Conservation (phyloP, 2,113 vertebrate species). For the Trichomycterus rosablanca region DNA sequence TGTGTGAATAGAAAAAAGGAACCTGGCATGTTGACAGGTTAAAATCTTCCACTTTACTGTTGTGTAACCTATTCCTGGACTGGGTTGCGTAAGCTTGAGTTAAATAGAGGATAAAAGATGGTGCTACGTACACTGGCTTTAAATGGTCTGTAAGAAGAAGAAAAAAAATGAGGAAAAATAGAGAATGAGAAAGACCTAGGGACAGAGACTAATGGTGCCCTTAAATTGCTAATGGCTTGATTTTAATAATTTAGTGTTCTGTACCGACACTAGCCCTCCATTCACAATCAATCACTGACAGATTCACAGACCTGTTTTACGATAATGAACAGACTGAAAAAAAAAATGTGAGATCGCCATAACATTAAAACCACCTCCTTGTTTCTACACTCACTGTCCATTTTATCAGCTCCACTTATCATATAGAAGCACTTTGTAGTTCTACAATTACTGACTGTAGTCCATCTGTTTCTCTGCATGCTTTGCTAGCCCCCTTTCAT, state of each 20-base stretch:
- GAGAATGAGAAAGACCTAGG: neutral
- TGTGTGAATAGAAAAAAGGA: too few species aligned
- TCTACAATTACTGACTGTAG: too few species aligned
- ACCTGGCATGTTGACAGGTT: neutral
- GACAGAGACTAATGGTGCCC: neutral
- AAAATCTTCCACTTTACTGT: conserved; percentile 12
- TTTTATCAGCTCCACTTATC: too few species aligned
- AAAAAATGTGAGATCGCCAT: neutral
- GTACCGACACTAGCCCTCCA: conserved; percentile 45
- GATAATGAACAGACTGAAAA: conserved; percentile 21
- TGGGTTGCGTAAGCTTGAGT: neutral
- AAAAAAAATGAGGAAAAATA: conserved; percentile 1
- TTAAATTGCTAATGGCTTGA: conserved; percentile 37
- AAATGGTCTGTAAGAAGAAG: neutral
- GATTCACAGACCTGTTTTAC: conserved; percentile 18
- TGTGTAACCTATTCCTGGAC: too few species aligned
- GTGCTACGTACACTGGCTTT: too few species aligned
- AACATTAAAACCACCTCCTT: too few species aligned
- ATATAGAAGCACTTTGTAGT: too few species aligned
- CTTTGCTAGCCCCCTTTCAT: too few species aligned
- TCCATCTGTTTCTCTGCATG: too few species aligned
- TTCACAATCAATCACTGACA: conserved; percentile 17
- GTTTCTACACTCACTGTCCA: too few species aligned
- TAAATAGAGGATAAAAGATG: neutral
- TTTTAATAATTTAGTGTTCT: conserved; percentile 50